Percentiles rank a stretch among this genome's conserved stretches.
phyloP scores from a whole-genome alignment of 1,140 invertebrate genomes.

The Tetramorium simillimum region DNA sequence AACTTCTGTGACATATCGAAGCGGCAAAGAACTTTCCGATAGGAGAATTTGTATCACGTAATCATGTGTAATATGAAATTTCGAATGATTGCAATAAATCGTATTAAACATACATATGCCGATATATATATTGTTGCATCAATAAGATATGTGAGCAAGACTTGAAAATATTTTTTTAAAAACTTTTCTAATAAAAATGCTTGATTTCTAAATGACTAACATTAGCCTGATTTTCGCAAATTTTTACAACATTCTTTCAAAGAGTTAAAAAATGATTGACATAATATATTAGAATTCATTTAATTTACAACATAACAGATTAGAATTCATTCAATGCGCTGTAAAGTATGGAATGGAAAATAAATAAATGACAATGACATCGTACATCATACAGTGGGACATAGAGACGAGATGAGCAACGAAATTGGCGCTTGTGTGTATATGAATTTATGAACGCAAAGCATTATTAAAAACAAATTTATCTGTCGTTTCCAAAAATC shows the following conservation, averaged over 20 bases:
- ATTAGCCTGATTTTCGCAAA: background rate
- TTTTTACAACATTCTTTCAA: background rate
- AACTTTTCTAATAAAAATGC: background rate
- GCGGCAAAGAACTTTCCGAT: conserved; percentile 63
- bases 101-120: background rate
- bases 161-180: background rate
- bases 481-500: conserved; percentile 1
- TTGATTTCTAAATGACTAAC: background rate
- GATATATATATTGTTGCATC: background rate
- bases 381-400: conserved; percentile 75
- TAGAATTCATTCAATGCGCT: conserved; percentile 56
- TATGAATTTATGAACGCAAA: conserved; percentile 22
- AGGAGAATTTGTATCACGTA: background rate
- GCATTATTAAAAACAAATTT: conserved; percentile 19
- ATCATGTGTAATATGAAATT: background rate
- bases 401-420: conserved; percentile 33
- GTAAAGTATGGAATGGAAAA: conserved; percentile 68
- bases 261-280: background rate
- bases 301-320: background rate
- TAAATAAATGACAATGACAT: conserved; percentile 81
- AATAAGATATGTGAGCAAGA: too few species aligned
- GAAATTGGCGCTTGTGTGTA: conserved; percentile 37
- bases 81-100: background rate
- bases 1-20: conserved; percentile 71
- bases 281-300: conserved; percentile 26